Conservation (phyloP, 2,797 vertebrate genomes). For the Molossus molossus region DNA sequence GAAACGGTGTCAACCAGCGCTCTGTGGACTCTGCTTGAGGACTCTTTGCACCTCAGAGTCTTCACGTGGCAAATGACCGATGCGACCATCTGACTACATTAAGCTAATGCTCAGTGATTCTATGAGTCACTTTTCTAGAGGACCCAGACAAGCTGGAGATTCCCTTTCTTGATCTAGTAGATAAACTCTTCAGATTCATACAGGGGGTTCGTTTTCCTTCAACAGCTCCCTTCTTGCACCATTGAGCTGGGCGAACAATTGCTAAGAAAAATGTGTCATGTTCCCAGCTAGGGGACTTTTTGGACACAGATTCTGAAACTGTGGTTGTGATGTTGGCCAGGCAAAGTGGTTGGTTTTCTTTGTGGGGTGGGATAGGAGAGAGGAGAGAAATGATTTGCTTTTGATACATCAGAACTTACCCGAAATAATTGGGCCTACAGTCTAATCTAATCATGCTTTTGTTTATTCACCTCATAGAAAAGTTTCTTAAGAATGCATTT, state of each 20-base stretch:
- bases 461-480: conserved; percentile 99
- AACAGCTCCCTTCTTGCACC: neutral
- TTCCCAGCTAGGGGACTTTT: conserved; percentile 40
- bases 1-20: neutral
- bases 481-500: conserved; percentile 97
- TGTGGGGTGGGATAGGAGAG: conserved; percentile 7
- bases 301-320: conserved; percentile 69
- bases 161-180: neutral
- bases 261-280: conserved; percentile 19
- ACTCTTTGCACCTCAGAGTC: neutral
- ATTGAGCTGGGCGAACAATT: neutral
- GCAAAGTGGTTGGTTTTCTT: conserved; percentile 45
- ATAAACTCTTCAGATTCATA: conserved; percentile 57
- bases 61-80: neutral
- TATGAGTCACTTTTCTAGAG: conserved; percentile 33
- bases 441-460: conserved; percentile 95
- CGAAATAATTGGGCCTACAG: conserved; percentile 62
- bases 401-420: conserved; percentile 64
- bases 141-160: neutral
- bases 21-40: neutral
- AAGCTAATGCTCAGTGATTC: neutral
- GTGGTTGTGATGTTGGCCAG: neutral
- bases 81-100: neutral
- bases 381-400: conserved; percentile 33
- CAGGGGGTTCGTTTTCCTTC: neutral